These are phyloP conservation scores for Nesidiocoris tenuis DNA, from an alignment of 2,888 invertebrate species.

Conservation along the genomic window DNA sequence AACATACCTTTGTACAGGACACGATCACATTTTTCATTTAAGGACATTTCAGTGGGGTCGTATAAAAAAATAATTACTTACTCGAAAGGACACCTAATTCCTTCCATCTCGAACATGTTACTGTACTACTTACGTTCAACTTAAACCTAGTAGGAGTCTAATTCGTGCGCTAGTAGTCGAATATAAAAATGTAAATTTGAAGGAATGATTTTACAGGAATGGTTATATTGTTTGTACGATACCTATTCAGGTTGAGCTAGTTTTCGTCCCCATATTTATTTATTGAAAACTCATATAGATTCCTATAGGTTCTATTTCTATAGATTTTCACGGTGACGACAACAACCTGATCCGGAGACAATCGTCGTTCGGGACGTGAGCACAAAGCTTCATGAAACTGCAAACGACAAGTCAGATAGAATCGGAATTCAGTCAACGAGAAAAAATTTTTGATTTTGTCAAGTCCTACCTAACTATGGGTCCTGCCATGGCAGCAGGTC, in stretches of 20 bases:
- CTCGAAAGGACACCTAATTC: not conserved
- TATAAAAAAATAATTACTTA: slow-evolving; percentile 28
- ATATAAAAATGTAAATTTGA: slow-evolving; percentile 35
- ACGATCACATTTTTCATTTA: slow-evolving; percentile 18
- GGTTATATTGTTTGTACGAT: slow-evolving; percentile 22
- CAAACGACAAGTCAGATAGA: too few species aligned
- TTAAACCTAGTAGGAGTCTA: slow-evolving; percentile 23
- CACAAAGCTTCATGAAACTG: not conserved
- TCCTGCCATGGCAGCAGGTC: too few species aligned
- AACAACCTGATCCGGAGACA: too few species aligned
- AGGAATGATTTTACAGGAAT: slow-evolving; percentile 36
- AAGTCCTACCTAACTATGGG: too few species aligned
- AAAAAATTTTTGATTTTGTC: too few species aligned
- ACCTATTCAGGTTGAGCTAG: slow-evolving; percentile 31
- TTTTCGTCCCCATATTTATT: not conserved
- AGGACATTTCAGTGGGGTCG: slow-evolving; percentile 10
- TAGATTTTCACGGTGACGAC: too few species aligned
- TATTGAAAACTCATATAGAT: not conserved
- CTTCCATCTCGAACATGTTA: not conserved
- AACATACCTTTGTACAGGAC: slow-evolving; percentile 23
- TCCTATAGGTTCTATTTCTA: too few species aligned
- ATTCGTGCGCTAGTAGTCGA: slow-evolving; percentile 24
- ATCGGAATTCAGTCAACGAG: too few species aligned
- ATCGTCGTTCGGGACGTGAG: not conserved
- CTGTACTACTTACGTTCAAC: slow-evolving; percentile 9